These are phyloP conservation scores for Rhizoglyphus robini DNA, from an alignment of 1,140 invertebrate species.

Conservation along the genomic window DNA sequence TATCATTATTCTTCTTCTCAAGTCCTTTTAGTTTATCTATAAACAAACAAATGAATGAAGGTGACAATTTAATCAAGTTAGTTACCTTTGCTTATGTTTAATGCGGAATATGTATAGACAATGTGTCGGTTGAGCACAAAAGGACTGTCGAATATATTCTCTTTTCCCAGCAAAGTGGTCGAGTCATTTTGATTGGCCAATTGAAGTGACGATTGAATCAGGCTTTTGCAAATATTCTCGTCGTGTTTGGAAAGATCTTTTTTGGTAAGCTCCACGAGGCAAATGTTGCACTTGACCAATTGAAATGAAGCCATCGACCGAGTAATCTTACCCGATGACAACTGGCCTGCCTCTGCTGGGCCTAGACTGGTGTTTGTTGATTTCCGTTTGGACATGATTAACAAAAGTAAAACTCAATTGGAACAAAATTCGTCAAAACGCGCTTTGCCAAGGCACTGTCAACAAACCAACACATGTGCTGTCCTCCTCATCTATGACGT, in stretches of 20 bases:
- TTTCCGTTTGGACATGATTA: neutral
- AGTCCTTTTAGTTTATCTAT: neutral
- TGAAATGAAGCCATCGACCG: neutral
- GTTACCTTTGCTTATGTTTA: neutral
- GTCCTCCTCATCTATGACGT: too few species aligned
- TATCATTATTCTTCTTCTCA: neutral
- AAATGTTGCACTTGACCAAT: neutral
- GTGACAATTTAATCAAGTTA: neutral
- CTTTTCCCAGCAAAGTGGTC: neutral
- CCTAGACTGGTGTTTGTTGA: neutral
- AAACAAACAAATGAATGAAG: neutral
- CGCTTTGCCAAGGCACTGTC: too few species aligned
- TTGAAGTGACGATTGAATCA: neutral
- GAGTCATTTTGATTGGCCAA: neutral
- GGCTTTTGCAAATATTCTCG: neutral
- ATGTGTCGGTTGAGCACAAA: neutral
- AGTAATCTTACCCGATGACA: neutral
- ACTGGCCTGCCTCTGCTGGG: neutral
- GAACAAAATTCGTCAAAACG: too few species aligned
- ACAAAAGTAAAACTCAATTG: too few species aligned
- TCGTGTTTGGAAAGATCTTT: neutral
- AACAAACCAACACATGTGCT: too few species aligned
- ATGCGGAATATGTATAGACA: neutral
- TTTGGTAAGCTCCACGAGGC: neutral
- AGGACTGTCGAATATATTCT: neutral